Conservation (phyloP, 2,888 invertebrate species). For the Linnaemya vulpina region DNA sequence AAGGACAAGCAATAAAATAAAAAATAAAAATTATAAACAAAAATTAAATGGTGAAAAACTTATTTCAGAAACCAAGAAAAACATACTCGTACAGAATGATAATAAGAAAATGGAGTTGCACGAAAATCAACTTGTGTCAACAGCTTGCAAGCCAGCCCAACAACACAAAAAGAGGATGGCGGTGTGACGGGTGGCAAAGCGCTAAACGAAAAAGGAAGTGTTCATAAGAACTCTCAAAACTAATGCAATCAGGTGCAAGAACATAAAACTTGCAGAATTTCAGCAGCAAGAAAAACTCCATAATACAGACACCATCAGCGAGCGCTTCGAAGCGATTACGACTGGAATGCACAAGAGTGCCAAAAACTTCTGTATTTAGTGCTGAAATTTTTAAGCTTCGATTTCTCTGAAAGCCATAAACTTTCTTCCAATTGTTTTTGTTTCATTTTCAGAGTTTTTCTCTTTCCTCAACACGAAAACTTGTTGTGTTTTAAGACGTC, state of each 20-base stretch:
- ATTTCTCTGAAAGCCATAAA: slow-evolving; percentile 42
- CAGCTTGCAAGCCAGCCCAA: slow-evolving; percentile 76
- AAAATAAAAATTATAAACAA: slow-evolving; percentile 13
- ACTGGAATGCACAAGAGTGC: slow-evolving; percentile 7
- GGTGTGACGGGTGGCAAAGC: not conserved
- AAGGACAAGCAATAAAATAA: slow-evolving; percentile 39
- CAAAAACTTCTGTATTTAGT: slow-evolving; percentile 30
- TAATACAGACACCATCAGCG: slow-evolving; percentile 27
- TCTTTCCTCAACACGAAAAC: slow-evolving; percentile 28
- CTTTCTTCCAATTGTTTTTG: slow-evolving; percentile 41
- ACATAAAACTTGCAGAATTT: slow-evolving; percentile 29
- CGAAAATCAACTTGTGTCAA: slow-evolving; percentile 77
- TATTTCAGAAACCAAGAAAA: slow-evolving; percentile 41
- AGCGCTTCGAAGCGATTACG: slow-evolving; percentile 25
- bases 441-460: slow-evolving; percentile 6
- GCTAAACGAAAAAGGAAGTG: slow-evolving; percentile 37
- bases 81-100: slow-evolving; percentile 1
- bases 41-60: not conserved
- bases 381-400: slow-evolving; percentile 53
- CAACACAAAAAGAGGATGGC: not conserved
- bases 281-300: not conserved
- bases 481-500: slow-evolving; percentile 45
- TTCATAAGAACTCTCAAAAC: slow-evolving; percentile 33
- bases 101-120: slow-evolving; percentile 25
- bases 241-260: slow-evolving; percentile 66